Conservation (phyloP, 2,113 vertebrate genomes). For the Stictonetta naevosa region DNA sequence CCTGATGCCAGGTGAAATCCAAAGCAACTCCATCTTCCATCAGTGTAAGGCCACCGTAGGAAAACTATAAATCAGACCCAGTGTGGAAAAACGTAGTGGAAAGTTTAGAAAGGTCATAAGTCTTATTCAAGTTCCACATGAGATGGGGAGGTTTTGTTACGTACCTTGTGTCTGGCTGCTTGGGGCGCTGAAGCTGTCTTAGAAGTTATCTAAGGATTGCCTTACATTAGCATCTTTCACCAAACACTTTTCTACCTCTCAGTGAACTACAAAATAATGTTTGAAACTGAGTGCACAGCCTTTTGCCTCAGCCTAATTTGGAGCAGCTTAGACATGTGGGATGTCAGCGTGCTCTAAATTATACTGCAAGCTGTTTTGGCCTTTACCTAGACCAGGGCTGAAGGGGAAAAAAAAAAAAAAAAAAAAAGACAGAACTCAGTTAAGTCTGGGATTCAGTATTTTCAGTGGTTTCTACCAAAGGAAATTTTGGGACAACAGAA, state of each 20-base stretch:
- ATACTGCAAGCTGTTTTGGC: background rate
- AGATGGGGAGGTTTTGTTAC: background rate
- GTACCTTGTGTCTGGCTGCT: background rate
- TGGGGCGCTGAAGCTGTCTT: background rate
- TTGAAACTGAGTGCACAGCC: background rate
- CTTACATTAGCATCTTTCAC: background rate
- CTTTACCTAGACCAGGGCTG: background rate
- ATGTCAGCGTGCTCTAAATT: background rate
- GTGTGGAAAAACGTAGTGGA: background rate
- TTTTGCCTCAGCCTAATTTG: background rate
- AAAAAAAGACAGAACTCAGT: too few species aligned
- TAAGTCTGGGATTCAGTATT: background rate
- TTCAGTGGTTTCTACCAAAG: background rate
- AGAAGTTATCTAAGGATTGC: background rate
- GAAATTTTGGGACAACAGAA: background rate
- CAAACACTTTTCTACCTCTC: background rate
- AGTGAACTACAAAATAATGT: background rate
- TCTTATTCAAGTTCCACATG: background rate
- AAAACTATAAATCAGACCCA: background rate
- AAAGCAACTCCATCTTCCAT: background rate
- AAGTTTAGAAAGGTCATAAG: background rate
- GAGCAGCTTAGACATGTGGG: background rate
- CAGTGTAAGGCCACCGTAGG: rapidly evolving
- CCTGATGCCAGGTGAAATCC: background rate
- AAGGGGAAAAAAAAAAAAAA: background rate